Base-by-base conservation (phyloP, 2,113 vertebrate species). In the Colistium nudipinnis region DNA sequence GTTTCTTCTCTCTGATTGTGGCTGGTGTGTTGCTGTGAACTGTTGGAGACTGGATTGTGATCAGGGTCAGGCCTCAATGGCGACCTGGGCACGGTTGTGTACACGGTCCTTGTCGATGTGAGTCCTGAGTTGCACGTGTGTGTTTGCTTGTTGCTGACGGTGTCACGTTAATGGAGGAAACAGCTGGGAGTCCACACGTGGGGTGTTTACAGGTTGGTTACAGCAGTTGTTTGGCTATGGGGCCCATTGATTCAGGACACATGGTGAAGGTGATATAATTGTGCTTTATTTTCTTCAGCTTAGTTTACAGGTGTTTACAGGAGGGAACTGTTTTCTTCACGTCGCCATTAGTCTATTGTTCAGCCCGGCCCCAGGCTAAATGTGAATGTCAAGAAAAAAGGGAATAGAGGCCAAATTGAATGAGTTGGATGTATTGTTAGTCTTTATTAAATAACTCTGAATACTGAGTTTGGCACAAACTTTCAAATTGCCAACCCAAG, bases 101-200 rank as follows among this genome's bases (percentile, higher is more conserved):
- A 28, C 62, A 27, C 54, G 72, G 4, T 11, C 48, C 7, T 27
- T 83, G 82, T 86, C 87, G 70, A 80, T 67, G 45, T 70, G 14
- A 36, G 43, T 38, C 49, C 31, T 4, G 70, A 17, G 61, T 2
- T 69, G 69, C 84, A 85, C 80, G 75, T 87, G 80, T 6, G 12
- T 75, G 62, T n/a, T n/a, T n/a, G n/a, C n/a, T 51, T 27, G 44
- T 38, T 38, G 48, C 22, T 36, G 4, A 8, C 35, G 12, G 16
- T 67, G 69, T 80, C 81, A 81, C 7, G 25, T 65, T 71, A 57
- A 30, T 86, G 70, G 33, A 74, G 68, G 57, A 82, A 85, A 85
- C 84, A 88, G 76, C 78, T 88, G 82, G 82, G 70, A 63, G 71
- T 33, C 51, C 16, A 57, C 25, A 17, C 41, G 45, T 47, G 60